phyloP scores from a whole-genome alignment of 2,888 invertebrate species.

The Leptodirus hochenwartii region DNA sequence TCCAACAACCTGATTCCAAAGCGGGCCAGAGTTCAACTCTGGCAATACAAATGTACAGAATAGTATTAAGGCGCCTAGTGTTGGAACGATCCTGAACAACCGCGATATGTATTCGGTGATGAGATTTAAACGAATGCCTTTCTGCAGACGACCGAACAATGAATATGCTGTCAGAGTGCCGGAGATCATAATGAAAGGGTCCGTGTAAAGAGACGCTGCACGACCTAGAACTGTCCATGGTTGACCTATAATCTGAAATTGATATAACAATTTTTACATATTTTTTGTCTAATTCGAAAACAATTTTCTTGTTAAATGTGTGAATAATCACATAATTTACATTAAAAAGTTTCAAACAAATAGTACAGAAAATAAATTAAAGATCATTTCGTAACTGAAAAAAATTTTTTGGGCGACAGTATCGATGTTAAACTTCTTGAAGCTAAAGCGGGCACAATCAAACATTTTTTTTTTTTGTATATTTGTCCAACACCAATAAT shows the following conservation, averaged over 20 bases:
- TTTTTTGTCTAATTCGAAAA: too few relatives aligned
- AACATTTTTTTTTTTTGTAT: too few relatives aligned
- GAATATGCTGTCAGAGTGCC: conserved; percentile 46
- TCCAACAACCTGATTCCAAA: conserved; percentile 49
- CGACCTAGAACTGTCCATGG: conserved; percentile 49
- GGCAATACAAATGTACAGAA: conserved; percentile 50
- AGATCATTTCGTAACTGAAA: too few relatives aligned
- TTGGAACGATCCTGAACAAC: conserved; percentile 42
- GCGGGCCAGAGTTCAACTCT: conserved; percentile 41
- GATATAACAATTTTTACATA: conserved; percentile 3
- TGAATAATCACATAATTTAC: too few relatives aligned
- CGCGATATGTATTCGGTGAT: conserved; percentile 42
- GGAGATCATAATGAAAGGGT: conserved; percentile 52
- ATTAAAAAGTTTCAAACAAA: too few relatives aligned
- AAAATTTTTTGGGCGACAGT: too few relatives aligned
- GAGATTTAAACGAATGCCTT: conserved; percentile 33
- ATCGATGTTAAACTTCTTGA: too few relatives aligned
- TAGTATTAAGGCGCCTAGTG: conserved; percentile 41
- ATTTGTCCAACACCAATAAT: too few relatives aligned
- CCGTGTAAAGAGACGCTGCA: conserved; percentile 51
- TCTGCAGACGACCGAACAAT: conserved; percentile 37
- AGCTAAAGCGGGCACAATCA: too few relatives aligned
- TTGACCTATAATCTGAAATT: conserved; percentile 34
- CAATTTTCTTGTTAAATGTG: too few relatives aligned
- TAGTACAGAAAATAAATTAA: too few relatives aligned